A percentile compares a stretch with the other conserved stretches of the same genome.
Conservation (phyloP, 2,888 invertebrate species). For the Melipona beecheii region DNA sequence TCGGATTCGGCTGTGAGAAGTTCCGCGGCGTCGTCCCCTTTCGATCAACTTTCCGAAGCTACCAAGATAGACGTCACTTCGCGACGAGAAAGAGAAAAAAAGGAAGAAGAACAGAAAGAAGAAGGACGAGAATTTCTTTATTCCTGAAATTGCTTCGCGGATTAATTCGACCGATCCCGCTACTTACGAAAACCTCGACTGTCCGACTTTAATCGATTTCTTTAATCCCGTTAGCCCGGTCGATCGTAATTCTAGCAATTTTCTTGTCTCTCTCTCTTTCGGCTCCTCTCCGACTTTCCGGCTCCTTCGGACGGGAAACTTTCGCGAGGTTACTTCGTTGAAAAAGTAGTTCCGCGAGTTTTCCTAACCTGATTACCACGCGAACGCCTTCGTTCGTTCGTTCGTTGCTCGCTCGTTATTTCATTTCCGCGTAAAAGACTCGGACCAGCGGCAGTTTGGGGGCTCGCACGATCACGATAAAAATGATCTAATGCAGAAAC, state of each 20-base stretch:
- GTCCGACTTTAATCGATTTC: constrained; percentile 35
- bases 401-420: neutral
- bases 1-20: too few species aligned
- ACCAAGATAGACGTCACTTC: neutral
- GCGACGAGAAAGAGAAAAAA: neutral
- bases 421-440: neutral
- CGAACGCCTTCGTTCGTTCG: neutral
- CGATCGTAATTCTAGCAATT: constrained; percentile 25
- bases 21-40: neutral
- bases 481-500: too few species aligned
- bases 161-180: constrained; percentile 17
- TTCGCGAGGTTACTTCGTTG: neutral
- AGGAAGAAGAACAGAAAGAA: too few species aligned
- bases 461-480: too few species aligned
- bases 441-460: neutral
- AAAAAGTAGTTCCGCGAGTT: neutral
- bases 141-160: neutral
- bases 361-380: neutral
- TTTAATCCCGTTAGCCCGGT: constrained; percentile 23
- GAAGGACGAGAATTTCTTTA: too few species aligned
- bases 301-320: constrained; percentile 5
- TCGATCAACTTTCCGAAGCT: neutral
- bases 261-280: neutral
- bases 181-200: constrained; percentile 10
- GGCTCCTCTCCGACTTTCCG: neutral